Evolutionary conservation across 2,113 vertebrate species (phyloP), one percentile per base, ranked within the genome.

Genomic region (Leucopternis melanops): DNA sequence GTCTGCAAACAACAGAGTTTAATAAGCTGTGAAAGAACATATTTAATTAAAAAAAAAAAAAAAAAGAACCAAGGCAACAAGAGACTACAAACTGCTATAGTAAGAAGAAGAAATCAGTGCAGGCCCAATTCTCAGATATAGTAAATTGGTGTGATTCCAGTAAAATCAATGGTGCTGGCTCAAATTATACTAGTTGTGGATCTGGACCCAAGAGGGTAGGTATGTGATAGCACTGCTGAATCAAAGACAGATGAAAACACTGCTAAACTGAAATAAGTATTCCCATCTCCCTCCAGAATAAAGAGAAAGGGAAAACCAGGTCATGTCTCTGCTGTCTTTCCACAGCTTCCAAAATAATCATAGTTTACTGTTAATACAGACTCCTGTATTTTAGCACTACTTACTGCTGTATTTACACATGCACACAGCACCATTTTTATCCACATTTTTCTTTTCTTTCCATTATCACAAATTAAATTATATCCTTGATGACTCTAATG

Each of bases 381-480:
- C n/a, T 69, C 13, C 44, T 86, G 44, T 55, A 52, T 80, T 87
- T 90, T 57, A 71, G 23, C 36, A 49, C 22, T 49, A 2, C 7
- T 2, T 49, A 49, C 47, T 49, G 22, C 32, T 88, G 40, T 52
- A 57, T 65, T 49, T 90, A 86, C 14, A 11, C 55, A 70, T 42
- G 17, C 10, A 67, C 36, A 49, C 10, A 49, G 42, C 34, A n/a
- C 17, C 38, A 23, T 55, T 47, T 90, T 67, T 59, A 93, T 77
- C 73, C 40, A 9, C 42, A 47, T 70, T 90, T 88, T 79, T 58
- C 19, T 72, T 74, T 78, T 89, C 72, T 85, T 90, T 85, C 70
- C 55, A 54, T 92, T 85, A 90, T 66, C 66, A 69, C 49, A 95
- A 86, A 87, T 89, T 77, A 84, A 92, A 95, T 94, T 88, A 89